These are phyloP conservation scores for Halichoerus grypus DNA, from an alignment of 2,113 vertebrate species.

Conservation along the genomic window DNA sequence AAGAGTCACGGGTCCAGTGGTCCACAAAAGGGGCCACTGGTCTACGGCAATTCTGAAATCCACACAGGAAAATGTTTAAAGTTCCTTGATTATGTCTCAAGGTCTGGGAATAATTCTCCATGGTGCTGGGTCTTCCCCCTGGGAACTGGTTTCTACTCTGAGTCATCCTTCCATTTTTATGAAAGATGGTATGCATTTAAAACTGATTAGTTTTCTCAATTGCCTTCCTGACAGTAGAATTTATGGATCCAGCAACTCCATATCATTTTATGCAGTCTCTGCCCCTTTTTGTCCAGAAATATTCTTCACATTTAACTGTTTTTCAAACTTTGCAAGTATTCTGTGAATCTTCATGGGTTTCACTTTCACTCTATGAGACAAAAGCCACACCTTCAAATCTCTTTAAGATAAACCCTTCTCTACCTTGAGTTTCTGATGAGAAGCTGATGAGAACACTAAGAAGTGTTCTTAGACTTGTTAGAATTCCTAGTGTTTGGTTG, in stretches of 20 bases:
- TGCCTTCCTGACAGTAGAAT: background rate
- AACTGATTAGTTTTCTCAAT: background rate
- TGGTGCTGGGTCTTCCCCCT: background rate
- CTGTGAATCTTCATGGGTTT: background rate
- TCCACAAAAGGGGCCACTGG: background rate
- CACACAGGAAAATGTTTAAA: background rate
- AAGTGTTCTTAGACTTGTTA: background rate
- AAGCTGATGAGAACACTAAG: background rate
- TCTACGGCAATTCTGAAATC: background rate
- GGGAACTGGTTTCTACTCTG: background rate
- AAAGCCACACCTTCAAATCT: background rate
- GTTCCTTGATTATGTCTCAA: background rate
- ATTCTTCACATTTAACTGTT: background rate
- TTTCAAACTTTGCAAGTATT: background rate
- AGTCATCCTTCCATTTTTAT: background rate
- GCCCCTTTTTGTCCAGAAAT: background rate
- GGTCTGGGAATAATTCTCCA: background rate
- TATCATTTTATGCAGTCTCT: background rate
- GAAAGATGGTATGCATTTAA: background rate
- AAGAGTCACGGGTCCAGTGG: background rate
- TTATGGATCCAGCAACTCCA: background rate
- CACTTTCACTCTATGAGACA: background rate
- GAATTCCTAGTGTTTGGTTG: background rate
- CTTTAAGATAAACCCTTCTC: background rate
- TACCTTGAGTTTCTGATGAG: background rate